Evolutionary conservation across 2,888 invertebrate species (phyloP).

Genomic region (Agrochola lota): DNA sequence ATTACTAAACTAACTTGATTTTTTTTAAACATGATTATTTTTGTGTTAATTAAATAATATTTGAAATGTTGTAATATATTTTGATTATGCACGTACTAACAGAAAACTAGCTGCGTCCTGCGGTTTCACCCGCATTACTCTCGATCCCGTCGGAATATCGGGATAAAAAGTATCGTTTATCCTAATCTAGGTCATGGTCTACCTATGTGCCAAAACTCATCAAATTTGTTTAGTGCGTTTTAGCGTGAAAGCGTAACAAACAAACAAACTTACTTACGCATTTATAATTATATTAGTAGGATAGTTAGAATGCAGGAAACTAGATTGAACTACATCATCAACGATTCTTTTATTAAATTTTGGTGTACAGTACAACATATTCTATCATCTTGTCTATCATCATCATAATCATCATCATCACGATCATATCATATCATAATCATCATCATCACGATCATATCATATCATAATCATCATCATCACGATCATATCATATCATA

Average conservation of each 20-base stretch:
- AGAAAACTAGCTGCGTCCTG: background rate
- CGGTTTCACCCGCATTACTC: too few species aligned
- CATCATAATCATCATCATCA: background rate
- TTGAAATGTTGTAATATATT: constrained; percentile 1
- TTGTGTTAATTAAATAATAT: constrained; percentile 21
- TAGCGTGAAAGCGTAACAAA: too few species aligned
- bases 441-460: background rate
- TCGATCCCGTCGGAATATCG: too few species aligned
- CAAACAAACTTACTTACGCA: too few species aligned
- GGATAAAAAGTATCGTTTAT: too few species aligned
- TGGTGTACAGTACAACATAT: background rate
- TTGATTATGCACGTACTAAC: background rate
- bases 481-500: too few species aligned
- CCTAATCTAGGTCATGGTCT: too few species aligned
- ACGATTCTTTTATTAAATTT: background rate
- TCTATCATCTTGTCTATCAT: background rate
- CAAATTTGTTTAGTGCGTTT: too few species aligned
- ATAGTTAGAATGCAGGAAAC: background rate
- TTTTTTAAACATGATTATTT: constrained; percentile 29
- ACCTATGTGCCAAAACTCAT: too few species aligned
- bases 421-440: background rate
- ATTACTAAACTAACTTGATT: too few species aligned
- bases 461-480: background rate
- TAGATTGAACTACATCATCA: background rate
- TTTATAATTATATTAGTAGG: too few species aligned